Conservation (phyloP, 2,888 invertebrate genomes). For the Ametastegia equiseti region DNA sequence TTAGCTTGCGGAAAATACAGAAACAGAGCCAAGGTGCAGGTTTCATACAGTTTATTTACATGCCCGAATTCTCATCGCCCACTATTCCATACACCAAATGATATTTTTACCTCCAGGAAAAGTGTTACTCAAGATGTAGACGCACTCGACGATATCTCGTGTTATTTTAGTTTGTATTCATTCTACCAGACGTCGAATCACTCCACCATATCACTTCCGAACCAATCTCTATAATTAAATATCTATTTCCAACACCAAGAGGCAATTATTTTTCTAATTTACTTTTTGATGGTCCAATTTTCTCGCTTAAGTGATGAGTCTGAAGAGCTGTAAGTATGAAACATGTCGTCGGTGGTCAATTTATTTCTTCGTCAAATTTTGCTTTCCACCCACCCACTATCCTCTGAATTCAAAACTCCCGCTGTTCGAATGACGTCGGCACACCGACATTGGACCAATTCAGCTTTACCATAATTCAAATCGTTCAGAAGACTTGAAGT, state of each 20-base stretch:
- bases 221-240: background rate
- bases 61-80: no score
- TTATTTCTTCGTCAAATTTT: no score
- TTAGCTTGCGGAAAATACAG: background rate
- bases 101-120: background rate
- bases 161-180: conserved; percentile 13
- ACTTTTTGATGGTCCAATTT: background rate
- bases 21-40: background rate
- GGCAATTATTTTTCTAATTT: background rate
- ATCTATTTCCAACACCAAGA: background rate
- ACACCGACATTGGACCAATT: no score
- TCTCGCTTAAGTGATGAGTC: background rate
- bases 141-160: background rate
- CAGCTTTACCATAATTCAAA: no score
- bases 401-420: no score
- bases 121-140: background rate
- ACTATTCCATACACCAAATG: background rate
- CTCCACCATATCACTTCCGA: no score
- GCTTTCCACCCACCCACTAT: no score
- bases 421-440: no score
- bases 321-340: no score
- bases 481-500: no score
- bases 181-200: background rate
- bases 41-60: background rate
- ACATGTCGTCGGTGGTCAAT: no score